Evolutionary conservation across 2,888 invertebrate genomes (phyloP).

Genomic region (Digitonthophagus gazella): DNA sequence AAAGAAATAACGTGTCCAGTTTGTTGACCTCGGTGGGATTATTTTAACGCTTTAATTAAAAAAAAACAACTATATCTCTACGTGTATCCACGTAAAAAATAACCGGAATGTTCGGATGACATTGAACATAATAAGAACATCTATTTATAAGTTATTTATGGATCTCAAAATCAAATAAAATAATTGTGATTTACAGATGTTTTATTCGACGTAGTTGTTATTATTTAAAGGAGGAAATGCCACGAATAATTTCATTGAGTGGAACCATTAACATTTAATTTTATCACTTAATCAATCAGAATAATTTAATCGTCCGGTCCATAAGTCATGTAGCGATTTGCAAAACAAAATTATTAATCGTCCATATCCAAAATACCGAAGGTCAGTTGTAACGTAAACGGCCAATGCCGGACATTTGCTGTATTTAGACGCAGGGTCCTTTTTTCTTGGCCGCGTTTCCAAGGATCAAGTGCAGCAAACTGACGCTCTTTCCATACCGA

Average conservation of each 20-base stretch:
- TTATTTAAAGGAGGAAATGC: background rate
- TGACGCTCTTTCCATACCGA: background rate
- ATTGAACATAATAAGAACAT: too few species aligned
- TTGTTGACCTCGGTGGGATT: background rate
- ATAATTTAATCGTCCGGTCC: background rate
- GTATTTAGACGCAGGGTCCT: constrained; percentile 20
- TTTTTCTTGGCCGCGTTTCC: constrained; percentile 46
- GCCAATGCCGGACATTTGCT: background rate
- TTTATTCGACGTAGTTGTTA: background rate
- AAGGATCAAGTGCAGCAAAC: constrained; percentile 37
- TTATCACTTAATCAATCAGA: background rate
- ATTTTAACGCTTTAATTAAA: background rate
- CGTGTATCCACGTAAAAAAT: background rate
- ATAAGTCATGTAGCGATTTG: background rate
- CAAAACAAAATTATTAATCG: background rate
- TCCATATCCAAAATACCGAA: background rate
- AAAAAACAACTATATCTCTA: background rate
- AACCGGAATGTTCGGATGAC: too few species aligned
- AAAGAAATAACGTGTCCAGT: background rate
- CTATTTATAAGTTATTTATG: too few species aligned
- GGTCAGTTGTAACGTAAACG: background rate
- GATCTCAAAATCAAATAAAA: too few species aligned
- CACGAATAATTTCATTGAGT: background rate
- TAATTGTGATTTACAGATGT: too few species aligned
- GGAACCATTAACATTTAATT: background rate